Conservation (phyloP, 2,888 invertebrate genomes). For the Brassicogethes aeneus region DNA sequence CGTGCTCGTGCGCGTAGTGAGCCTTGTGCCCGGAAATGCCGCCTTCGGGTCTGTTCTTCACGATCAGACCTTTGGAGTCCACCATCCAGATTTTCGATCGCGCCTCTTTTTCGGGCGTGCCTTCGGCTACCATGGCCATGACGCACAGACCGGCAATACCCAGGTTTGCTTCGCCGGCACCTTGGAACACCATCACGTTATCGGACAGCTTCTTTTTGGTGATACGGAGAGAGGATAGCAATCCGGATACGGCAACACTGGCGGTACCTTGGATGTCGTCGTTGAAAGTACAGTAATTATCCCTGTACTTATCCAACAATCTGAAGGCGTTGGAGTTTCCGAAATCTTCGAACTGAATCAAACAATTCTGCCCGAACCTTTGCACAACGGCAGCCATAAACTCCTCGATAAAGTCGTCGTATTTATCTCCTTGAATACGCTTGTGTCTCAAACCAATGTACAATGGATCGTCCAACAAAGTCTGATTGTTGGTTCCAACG, state of each 20-base stretch:
- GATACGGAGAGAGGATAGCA: constrained; percentile 76
- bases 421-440: constrained; percentile 72
- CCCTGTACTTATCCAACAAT: constrained; percentile 80
- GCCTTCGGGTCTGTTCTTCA: constrained; percentile 76
- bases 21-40: constrained; percentile 73
- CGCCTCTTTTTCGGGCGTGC: constrained; percentile 64
- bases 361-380: constrained; percentile 75
- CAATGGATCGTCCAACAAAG: constrained; percentile 81
- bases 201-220: constrained; percentile 77
- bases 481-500: constrained; percentile 85
- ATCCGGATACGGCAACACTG: constrained; percentile 88
- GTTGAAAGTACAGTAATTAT: constrained; percentile 91
- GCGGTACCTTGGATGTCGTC: constrained; percentile 90
- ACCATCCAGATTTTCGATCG: constrained; percentile 84
- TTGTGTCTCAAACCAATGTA: constrained; percentile 89
- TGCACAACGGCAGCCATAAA: constrained; percentile 89
- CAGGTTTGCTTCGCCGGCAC: constrained; percentile 81
- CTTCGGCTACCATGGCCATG: constrained; percentile 88
- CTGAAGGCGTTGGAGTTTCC: constrained; percentile 96
- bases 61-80: constrained; percentile 91
- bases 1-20: constrained; percentile 69
- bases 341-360: constrained; percentile 96
- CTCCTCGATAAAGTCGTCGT: constrained; percentile 93
- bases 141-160: constrained; percentile 90
- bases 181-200: constrained; percentile 81